Evolutionary conservation across 2,113 vertebrate species (phyloP).

Genomic region (Microcebus griseorufus): DNA sequence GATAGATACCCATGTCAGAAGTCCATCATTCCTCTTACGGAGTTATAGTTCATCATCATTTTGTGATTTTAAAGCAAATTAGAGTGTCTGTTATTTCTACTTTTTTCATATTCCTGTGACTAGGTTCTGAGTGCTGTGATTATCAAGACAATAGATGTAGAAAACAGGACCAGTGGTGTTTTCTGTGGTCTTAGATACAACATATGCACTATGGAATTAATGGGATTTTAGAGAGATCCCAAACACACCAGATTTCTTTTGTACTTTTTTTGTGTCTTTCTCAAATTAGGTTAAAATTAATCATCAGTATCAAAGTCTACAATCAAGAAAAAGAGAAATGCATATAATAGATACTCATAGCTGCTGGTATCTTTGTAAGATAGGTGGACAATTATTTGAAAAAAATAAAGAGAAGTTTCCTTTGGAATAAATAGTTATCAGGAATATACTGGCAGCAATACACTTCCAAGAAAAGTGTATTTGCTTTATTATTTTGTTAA

Average conservation of each 20-base stretch:
- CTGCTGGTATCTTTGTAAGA: background rate
- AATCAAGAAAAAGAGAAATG: background rate
- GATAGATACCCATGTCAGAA: background rate
- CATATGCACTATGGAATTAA: no score
- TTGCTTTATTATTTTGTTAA: background rate
- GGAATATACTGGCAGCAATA: background rate
- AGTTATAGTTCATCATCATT: background rate
- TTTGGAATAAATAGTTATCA: background rate
- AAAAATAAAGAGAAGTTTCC: background rate
- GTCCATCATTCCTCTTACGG: background rate
- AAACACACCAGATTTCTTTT: background rate
- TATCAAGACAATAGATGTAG: background rate
- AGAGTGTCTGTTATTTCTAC: background rate
- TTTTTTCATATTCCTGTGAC: background rate
- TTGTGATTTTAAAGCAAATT: background rate
- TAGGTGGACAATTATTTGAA: background rate
- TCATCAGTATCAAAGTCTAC: background rate
- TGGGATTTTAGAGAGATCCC: background rate
- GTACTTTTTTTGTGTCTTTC: background rate
- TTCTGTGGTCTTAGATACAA: background rate
- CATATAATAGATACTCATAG: background rate
- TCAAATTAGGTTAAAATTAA: background rate
- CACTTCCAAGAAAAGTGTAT: background rate
- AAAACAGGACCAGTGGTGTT: background rate
- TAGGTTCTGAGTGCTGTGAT: background rate